Conservation (phyloP, 35 echinoderm and acorn worm species). For the Eucidaris tribuloides region DNA sequence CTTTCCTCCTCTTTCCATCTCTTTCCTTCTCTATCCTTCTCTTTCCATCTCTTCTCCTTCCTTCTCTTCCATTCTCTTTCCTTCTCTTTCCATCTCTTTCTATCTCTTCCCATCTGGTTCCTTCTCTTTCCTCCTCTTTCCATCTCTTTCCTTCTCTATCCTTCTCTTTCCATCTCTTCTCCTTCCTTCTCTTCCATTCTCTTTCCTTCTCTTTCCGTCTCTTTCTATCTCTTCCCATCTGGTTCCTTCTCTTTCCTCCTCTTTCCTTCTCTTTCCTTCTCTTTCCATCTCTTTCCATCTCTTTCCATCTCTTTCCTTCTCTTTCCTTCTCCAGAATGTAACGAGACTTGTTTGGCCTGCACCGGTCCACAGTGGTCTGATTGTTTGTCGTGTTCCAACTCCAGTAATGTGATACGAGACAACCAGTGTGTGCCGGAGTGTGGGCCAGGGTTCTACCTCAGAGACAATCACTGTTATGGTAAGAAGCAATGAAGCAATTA, state of each 20-base stretch:
- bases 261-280: neutral
- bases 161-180: neutral
- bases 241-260: neutral
- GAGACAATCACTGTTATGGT: slow-evolving; percentile 57
- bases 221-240: neutral
- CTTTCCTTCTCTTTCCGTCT: neutral
- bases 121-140: too few species aligned
- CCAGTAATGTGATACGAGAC: slow-evolving; percentile 64
- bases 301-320: neutral
- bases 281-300: neutral
- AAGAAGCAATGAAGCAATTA: too few species aligned
- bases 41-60: too few species aligned
- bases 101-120: too few species aligned
- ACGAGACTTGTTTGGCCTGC: slow-evolving; percentile 73
- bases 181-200: neutral
- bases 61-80: too few species aligned
- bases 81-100: too few species aligned
- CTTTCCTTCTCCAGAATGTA: slow-evolving; percentile 66
- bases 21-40: too few species aligned
- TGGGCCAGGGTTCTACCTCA: slow-evolving; percentile 58
- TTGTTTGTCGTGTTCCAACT: slow-evolving; percentile 85
- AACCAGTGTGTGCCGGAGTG: slow-evolving; percentile 77
- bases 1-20: too few species aligned
- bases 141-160: neutral
- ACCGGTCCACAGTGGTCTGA: slow-evolving; percentile 75